Base-by-base conservation (phyloP, 2,113 vertebrate species). In the Mugil cephalus region DNA sequence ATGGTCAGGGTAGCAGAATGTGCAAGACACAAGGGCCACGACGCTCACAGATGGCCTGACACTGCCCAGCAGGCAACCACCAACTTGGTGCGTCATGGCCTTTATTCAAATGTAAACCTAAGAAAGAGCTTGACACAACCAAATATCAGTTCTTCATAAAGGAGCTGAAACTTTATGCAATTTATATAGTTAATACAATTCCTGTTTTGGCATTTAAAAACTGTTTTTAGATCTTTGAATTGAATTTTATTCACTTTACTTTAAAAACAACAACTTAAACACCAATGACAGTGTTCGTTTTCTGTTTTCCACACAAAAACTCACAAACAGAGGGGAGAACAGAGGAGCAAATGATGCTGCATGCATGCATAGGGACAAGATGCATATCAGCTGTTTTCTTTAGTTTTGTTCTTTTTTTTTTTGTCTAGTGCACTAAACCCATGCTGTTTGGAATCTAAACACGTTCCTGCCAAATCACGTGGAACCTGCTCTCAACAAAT, bases 401-500 rank as follows among this genome's bases (percentile, higher is more conserved):
- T n/a, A n/a, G n/a, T 53, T n/a, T n/a, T n/a, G n/a, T n/a, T n/a
- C n/a, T n/a, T n/a, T n/a, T n/a, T 76, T 42, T 45, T 65, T 58
- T 65, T n/a, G 45, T 65, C 48, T 13, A 8, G 24, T 30, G 24
- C 5, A 21, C 19, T 5, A 39, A 62, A 18, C 68, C 1, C 71
- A 65, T 14, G 68, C 15, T 67, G 53, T 58, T 67, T n/a, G 38
- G 60, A 87, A 62, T 78, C 59, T 30, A 45, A 7, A 78, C 80
- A 86, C 70, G 60, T 67, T 65, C 53, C 51, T 48, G 68, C 18
- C 50, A 61, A 64, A 64, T 81, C 65, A 55, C 13, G 68, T 72
- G 72, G 60, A 75, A 78, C 43, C 38, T 8, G 40, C 55, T 60
- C 53, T 35, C 60, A 6, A 43, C 54, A 73, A 79, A 70, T 63